phyloP scores from a whole-genome alignment of 2,797 vertebrate species.

The Morus bassanus region DNA sequence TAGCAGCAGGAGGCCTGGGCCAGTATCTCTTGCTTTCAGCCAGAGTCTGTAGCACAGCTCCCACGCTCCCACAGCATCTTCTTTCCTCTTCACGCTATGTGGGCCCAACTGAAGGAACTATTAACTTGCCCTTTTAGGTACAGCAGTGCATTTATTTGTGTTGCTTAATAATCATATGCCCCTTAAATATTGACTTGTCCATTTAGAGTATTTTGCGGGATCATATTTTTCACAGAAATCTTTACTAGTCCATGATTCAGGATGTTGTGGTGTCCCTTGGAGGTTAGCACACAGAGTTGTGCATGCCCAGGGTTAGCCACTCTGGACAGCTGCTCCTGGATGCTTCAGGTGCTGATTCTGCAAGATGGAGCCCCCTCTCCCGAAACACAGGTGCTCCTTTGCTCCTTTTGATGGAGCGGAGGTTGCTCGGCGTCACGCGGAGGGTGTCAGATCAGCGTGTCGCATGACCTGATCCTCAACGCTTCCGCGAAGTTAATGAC shows the following conservation, averaged over 20 bases:
- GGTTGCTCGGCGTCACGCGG: fast-evolving
- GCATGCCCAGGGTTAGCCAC: not conserved
- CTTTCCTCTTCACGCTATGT: fast-evolving
- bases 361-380: not conserved
- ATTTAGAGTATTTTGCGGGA: not conserved
- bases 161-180: not conserved
- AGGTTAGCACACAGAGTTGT: not conserved
- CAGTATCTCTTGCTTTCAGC: not conserved
- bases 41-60: not conserved
- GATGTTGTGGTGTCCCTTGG: not conserved
- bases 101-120: not conserved
- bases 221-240: not conserved
- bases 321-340: not conserved
- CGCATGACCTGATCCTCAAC: not conserved
- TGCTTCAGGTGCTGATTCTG: not conserved
- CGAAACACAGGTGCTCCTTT: not conserved
- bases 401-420: not conserved
- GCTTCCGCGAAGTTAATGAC: not conserved
- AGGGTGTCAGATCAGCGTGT: not conserved
- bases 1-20: not conserved
- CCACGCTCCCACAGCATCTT: not conserved
- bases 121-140: not conserved
- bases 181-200: not conserved
- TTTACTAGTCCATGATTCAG: not conserved
- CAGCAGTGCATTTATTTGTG: not conserved